Evolutionary conservation across 2,888 invertebrate genomes (phyloP).

Genomic region (Bombylius major): DNA sequence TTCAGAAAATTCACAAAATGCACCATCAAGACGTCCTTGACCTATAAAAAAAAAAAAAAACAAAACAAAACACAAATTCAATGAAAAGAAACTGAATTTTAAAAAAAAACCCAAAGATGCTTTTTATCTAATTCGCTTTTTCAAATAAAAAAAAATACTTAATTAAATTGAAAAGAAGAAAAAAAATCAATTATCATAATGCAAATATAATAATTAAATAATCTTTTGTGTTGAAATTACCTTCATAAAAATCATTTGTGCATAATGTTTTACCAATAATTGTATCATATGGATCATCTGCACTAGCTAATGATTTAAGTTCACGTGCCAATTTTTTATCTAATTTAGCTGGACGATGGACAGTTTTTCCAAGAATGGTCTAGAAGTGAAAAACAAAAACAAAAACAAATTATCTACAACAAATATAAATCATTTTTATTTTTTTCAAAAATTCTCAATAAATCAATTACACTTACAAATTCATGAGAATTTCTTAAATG

Average conservation of each 20-base stretch:
- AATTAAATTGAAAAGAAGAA: neutral
- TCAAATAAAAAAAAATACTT: neutral
- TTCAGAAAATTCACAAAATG: slow-evolving; percentile 88
- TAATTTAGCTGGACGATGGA: slow-evolving; percentile 69
- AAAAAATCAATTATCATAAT: neutral
- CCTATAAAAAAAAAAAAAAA: slow-evolving; percentile 40
- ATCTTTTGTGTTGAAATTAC: slow-evolving; percentile 31
- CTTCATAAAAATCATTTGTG: slow-evolving; percentile 97
- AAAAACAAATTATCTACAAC: neutral
- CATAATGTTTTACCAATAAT: slow-evolving; percentile 89
- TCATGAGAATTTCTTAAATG: slow-evolving; percentile 69
- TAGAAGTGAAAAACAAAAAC: slow-evolving; percentile 26
- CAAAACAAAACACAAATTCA: neutral
- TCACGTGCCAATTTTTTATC: slow-evolving; percentile 71
- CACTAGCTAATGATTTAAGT: slow-evolving; percentile 57
- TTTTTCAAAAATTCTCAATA: too few species aligned
- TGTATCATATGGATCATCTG: slow-evolving; percentile 74
- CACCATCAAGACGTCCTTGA: slow-evolving; percentile 90
- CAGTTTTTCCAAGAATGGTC: slow-evolving; percentile 73
- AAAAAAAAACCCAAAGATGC: too few species aligned
- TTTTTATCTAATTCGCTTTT: neutral
- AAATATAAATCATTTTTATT: too few species aligned
- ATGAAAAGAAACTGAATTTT: neutral
- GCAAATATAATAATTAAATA: neutral
- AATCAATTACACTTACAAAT: slow-evolving; percentile 48